Percentiles rank a stretch among this genome's conserved stretches.
Conservation (phyloP, 2,113 vertebrate genomes). For the Psophia crepitans region DNA sequence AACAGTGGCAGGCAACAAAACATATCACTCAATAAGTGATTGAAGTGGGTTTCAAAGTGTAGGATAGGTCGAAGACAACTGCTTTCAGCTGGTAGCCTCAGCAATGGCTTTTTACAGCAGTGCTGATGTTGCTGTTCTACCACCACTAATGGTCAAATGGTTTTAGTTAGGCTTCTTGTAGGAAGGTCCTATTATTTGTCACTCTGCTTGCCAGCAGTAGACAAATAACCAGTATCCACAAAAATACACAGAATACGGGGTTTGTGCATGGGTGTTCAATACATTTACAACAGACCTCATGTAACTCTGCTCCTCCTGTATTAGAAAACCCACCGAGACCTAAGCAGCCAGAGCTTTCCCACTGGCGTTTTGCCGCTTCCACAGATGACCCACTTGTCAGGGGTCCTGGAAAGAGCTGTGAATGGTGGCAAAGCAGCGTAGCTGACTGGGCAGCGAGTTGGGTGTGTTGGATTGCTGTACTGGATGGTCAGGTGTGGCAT, state of each 20-base stretch:
- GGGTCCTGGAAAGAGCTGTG: not conserved
- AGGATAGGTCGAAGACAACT: not conserved
- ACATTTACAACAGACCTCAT: not conserved
- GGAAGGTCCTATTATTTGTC: not conserved
- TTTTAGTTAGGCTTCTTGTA: not conserved
- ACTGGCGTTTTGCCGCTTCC: not conserved
- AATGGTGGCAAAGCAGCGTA: not conserved
- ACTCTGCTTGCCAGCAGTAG: not conserved
- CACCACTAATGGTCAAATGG: not conserved
- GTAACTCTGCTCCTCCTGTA: not conserved
- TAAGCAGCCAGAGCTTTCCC: not conserved
- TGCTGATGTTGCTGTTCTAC: not conserved
- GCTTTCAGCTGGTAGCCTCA: not conserved
- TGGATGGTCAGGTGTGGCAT: not conserved
- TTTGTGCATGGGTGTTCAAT: not conserved
- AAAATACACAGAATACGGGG: not conserved
- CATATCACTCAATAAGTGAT: not conserved
- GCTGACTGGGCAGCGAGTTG: not conserved
- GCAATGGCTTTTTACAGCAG: not conserved
- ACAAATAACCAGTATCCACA: not conserved
- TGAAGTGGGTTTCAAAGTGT: not conserved
- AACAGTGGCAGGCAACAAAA: not conserved
- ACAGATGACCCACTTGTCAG: not conserved
- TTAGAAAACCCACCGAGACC: not conserved
- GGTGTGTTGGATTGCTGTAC: not conserved